Conservation (phyloP, 2,797 vertebrate genomes). For the Sphaeramia orbicularis region DNA sequence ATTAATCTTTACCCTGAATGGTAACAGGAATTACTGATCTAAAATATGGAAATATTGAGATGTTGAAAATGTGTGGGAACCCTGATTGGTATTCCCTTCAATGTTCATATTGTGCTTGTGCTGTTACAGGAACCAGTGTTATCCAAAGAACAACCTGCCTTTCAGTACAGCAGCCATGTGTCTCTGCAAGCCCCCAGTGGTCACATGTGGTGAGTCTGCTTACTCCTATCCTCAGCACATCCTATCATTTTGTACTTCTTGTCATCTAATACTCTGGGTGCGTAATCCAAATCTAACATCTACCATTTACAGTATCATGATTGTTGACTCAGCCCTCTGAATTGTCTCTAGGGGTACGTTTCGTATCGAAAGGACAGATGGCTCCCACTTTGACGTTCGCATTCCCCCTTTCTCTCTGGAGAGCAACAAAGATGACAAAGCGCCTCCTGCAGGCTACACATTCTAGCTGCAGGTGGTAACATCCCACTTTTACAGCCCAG, state of each 20-base stretch:
- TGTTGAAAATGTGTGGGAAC: too few relatives aligned
- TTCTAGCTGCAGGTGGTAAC: slow-evolving; percentile 64
- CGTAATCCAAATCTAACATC: background rate
- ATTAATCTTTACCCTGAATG: too few relatives aligned
- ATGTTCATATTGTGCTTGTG: slow-evolving; percentile 16
- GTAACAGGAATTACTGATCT: too few relatives aligned
- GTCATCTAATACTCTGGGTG: background rate
- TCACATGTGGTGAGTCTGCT: slow-evolving; percentile 95
- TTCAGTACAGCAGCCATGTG: slow-evolving; percentile 99
- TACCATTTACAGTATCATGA: background rate
- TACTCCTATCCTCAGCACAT: background rate
- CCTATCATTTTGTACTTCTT: background rate
- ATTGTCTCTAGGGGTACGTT: slow-evolving; percentile 92
- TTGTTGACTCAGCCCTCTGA: background rate
- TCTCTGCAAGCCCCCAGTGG: slow-evolving; percentile 97
- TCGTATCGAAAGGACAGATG: slow-evolving; percentile 95
- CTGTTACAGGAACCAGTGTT: slow-evolving; percentile 93
- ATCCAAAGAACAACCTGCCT: slow-evolving; percentile 97
- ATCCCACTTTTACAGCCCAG: background rate
- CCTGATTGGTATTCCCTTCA: too few relatives aligned
- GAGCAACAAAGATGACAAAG: slow-evolving; percentile 91
- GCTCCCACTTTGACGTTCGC: slow-evolving; percentile 97
- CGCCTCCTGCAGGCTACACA: slow-evolving; percentile 85
- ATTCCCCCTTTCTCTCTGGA: slow-evolving; percentile 99
- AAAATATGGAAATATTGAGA: too few relatives aligned